Conservation (phyloP, 2,113 vertebrate genomes). For the Casuarius casuarius region DNA sequence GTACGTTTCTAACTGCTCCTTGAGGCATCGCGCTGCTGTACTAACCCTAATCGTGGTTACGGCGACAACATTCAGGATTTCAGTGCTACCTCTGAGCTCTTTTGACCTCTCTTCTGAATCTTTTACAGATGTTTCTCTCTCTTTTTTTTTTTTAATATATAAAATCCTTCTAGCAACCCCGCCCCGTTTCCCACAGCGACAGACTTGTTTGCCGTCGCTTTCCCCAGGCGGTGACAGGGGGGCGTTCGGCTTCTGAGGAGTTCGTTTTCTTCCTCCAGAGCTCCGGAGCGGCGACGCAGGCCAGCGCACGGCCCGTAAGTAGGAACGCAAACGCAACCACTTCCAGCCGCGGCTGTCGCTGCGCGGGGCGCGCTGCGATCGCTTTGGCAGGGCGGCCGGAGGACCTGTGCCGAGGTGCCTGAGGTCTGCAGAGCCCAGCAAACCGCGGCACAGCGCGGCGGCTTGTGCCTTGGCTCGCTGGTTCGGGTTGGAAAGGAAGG, state of each 20-base stretch:
- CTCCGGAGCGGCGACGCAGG: neutral
- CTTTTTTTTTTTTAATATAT: too few relatives aligned
- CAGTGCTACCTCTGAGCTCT: neutral
- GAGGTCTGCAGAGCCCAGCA: neutral
- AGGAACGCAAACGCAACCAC: neutral
- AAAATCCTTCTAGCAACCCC: rapidly evolving
- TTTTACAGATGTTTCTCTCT: neutral
- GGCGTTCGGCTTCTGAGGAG: neutral
- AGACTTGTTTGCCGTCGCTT: neutral
- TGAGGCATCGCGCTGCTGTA: rapidly evolving
- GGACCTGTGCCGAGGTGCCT: neutral
- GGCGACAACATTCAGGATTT: neutral
- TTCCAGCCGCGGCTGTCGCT: neutral
- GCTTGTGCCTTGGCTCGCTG: neutral
- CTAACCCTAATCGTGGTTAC: neutral
- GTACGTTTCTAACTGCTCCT: neutral
- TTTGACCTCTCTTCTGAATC: neutral
- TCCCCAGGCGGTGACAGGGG: neutral
- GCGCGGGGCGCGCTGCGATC: neutral
- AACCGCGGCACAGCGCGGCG: neutral
- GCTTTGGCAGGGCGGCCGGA: neutral
- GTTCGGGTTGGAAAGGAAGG: neutral
- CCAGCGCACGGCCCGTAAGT: rapidly evolving
- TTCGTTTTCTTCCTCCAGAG: neutral
- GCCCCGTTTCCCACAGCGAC: rapidly evolving